Conservation (phyloP, 2,797 vertebrate species). For the Ctenosaura bakeri region DNA sequence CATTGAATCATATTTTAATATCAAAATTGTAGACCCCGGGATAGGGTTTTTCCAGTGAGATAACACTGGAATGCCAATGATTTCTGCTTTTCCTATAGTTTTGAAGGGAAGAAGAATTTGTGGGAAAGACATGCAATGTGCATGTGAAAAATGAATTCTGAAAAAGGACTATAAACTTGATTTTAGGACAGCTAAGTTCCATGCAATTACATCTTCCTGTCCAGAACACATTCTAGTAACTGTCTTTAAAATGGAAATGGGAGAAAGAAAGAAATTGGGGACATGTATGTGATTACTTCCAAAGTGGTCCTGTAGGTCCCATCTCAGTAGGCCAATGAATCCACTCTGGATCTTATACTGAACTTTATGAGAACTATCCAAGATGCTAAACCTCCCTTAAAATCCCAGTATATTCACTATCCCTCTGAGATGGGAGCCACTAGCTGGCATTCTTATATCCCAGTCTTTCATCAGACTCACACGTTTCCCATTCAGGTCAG, state of each 20-base stretch:
- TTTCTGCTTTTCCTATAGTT: background rate
- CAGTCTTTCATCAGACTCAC: background rate
- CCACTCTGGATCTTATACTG: too few relatives aligned
- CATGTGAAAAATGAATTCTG: background rate
- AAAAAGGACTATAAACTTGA: background rate
- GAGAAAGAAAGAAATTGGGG: too few relatives aligned
- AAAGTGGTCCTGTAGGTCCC: too few relatives aligned
- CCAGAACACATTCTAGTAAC: background rate
- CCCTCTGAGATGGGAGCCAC: too few relatives aligned
- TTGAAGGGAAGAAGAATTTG: background rate
- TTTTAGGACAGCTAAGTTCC: background rate
- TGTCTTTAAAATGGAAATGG: background rate
- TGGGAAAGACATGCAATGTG: background rate
- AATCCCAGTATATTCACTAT: too few relatives aligned
- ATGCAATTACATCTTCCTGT: background rate
- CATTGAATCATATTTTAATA: too few relatives aligned
- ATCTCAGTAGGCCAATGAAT: too few relatives aligned
- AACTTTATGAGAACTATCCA: too few relatives aligned
- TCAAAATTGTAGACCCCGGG: too few relatives aligned
- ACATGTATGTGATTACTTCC: too few relatives aligned
- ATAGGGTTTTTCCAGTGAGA: too few relatives aligned
- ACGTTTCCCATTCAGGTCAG: background rate
- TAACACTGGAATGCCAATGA: background rate
- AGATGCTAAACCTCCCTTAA: too few relatives aligned
- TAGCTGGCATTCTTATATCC: background rate